Percentiles rank a stretch among this genome's conserved stretches.
Evolutionary conservation across 2,113 vertebrate genomes (phyloP).

Genomic region (Aegithalos caudatus): DNA sequence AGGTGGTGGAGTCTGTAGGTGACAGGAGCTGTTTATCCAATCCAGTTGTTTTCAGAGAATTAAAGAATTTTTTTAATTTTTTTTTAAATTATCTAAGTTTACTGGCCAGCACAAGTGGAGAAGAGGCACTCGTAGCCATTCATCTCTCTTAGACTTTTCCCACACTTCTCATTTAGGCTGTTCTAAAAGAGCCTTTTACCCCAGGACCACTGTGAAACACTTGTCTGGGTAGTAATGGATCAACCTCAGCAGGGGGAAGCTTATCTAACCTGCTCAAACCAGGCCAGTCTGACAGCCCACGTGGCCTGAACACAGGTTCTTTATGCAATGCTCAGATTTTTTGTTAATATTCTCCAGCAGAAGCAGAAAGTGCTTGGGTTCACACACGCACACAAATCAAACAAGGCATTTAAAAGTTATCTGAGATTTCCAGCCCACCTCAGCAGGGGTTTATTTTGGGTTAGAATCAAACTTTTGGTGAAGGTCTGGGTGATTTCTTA

Average conservation of each 20-base stretch:
- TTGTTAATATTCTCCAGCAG: neutral
- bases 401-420: constrained; percentile 56
- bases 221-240: neutral
- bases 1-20: neutral
- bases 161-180: neutral
- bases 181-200: neutral
- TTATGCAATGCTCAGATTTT: neutral
- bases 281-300: neutral
- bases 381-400: constrained; percentile 21
- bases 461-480: constrained; percentile 49
- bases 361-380: constrained; percentile 13
- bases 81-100: neutral
- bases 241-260: constrained; percentile 1
- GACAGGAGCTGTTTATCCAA: neutral
- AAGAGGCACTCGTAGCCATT: neutral
- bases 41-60: neutral
- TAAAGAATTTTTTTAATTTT: neutral
- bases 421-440: constrained; percentile 44
- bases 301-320: neutral
- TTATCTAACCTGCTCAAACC: constrained; percentile 20
- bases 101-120: neutral
- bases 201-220: neutral
- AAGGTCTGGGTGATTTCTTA: constrained; percentile 56
- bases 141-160: neutral
- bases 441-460: constrained; percentile 58